Evolutionary conservation across 2,113 vertebrate genomes (phyloP), one percentile per base, ranked within the genome.

Genomic region (Albula goreensis): DNA sequence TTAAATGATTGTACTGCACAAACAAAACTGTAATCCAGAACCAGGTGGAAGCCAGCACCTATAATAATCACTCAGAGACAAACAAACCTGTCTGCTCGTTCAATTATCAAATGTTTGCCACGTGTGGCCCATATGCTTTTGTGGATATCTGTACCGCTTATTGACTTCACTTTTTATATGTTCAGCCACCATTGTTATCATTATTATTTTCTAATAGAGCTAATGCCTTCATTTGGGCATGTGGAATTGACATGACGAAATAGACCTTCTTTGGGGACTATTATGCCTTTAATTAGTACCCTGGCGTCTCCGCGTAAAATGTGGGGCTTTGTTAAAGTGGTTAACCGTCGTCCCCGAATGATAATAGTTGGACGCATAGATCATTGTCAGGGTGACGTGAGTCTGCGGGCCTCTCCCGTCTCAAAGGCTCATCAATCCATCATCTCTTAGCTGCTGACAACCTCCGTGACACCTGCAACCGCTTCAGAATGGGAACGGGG

Each of bases 381-480:
- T 91, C 90, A 93, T 91, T 94, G 91, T 92, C 85, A 88, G 90
- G 91, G 90, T 85, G 90, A 89, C 87, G 91, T 83, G 90, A 90
- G 91, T 91, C 89, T 53, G 83, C 79, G 51, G 89, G 90, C 89
- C 86, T 92, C 31, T 88, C 88, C 91, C 93, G 91, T 91, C 92
- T 83, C 87, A 85, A 91, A 84, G 88, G 94, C 93, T 96, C 93
- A 95, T 96, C 95, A 94, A 96, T 96, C 95, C 92, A 93, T 95
- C 95, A 95, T 93, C 84, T 91, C 90, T 96, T 92, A 94, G 94
- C 94, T 86, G 85, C 91, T 96, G 96, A 95, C 95, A 96, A 93
- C 92, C 94, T 93, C 91, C 91, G 93, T 92, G 94, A 92, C 92
- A 90, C 91, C 93, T 91, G 91, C 91, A 1, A 0, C 90, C 91